These are phyloP conservation scores for Neolamprologus kungweensis DNA, from an alignment of 2,113 vertebrate genomes.

Conservation along the genomic window DNA sequence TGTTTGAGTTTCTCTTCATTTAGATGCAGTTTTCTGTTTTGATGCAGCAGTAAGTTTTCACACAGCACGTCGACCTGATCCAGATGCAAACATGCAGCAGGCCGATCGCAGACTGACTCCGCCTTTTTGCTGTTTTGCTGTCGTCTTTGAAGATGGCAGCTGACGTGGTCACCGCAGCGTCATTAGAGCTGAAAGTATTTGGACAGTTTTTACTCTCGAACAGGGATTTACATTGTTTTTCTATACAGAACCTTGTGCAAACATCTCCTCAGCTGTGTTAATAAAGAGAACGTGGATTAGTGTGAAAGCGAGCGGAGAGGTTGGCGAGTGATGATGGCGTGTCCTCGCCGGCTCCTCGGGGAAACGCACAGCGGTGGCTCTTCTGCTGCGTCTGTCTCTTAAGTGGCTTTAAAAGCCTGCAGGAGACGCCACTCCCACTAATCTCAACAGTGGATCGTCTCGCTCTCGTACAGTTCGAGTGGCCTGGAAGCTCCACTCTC, in stretches of 20 bases:
- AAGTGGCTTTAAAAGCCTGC: constrained; percentile 51
- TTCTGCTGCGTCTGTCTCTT: background rate
- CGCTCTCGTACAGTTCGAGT: background rate
- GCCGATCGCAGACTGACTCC: rapidly evolving
- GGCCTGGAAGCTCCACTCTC: background rate
- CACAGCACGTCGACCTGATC: background rate
- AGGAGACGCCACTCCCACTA: constrained; percentile 1
- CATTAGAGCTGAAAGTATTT: background rate
- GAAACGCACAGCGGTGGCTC: constrained; percentile 6
- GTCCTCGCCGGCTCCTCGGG: background rate
- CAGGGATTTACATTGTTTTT: background rate
- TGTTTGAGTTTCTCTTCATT: background rate
- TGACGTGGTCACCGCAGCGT: rapidly evolving
- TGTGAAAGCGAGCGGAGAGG: background rate
- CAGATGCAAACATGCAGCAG: background rate
- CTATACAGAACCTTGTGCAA: background rate
- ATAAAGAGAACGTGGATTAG: background rate
- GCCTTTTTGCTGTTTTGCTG: background rate
- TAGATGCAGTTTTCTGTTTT: background rate
- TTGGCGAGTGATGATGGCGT: background rate
- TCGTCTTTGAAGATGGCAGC: background rate
- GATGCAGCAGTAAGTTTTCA: background rate
- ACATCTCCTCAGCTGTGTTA: background rate
- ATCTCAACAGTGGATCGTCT: constrained; percentile 11
- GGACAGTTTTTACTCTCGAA: background rate